A percentile compares a stretch with the other conserved stretches of the same genome.
Conservation (phyloP, 2,113 vertebrate species). For the Rynchops niger region DNA sequence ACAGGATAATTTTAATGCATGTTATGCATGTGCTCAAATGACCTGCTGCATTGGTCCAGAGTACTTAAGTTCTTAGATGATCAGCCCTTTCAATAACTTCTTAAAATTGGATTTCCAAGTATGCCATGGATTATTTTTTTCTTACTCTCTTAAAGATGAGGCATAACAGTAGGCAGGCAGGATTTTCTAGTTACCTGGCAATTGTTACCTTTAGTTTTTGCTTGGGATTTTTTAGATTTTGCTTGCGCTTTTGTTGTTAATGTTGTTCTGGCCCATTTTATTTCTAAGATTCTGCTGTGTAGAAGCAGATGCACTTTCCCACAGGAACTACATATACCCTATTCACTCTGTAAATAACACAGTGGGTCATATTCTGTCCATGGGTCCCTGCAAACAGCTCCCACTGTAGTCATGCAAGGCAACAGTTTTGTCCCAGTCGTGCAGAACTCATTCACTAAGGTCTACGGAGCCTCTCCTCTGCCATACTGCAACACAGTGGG, state of each 20-base stretch:
- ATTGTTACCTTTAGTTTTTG: neutral
- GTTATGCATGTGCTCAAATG: neutral
- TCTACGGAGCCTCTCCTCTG: neutral
- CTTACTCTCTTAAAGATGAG: neutral
- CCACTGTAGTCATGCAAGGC: neutral
- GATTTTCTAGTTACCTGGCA: neutral
- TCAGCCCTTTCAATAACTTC: neutral
- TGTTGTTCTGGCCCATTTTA: neutral
- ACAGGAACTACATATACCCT: neutral
- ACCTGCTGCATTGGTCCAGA: neutral
- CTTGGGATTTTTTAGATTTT: neutral
- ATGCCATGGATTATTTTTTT: neutral
- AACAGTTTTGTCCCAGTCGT: neutral
- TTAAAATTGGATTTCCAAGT: neutral
- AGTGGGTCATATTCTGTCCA: neutral
- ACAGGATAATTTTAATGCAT: neutral
- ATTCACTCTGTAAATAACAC: constrained; percentile 1
- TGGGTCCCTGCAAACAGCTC: neutral
- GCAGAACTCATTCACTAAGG: neutral
- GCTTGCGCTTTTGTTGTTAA: neutral
- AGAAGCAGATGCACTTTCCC: neutral
- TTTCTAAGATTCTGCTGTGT: neutral
- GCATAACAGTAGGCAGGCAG: neutral
- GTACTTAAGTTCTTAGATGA: neutral
- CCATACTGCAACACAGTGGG: neutral